phyloP scores from a whole-genome alignment of 2,113 vertebrate genomes.

The Vimba vimba region DNA sequence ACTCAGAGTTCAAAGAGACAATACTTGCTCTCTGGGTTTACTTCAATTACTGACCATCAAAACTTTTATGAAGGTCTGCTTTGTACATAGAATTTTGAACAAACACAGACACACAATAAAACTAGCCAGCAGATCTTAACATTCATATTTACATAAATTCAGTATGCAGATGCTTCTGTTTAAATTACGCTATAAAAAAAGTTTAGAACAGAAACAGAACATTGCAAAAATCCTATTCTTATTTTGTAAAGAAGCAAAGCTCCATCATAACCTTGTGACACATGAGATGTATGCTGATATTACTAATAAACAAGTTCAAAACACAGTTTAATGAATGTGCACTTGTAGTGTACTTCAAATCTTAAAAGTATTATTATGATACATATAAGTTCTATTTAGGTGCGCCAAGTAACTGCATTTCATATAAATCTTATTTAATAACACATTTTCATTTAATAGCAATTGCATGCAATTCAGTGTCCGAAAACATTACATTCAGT shows the following conservation, averaged over 20 bases:
- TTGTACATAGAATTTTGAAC: background rate
- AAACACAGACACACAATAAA: conserved; percentile 18
- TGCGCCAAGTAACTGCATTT: too few relatives aligned
- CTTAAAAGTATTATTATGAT: too few relatives aligned
- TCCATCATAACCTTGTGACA: too few relatives aligned
- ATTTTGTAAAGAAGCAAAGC: background rate
- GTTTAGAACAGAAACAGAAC: background rate
- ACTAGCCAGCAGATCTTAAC: background rate
- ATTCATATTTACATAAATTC: background rate
- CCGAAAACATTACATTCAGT: too few relatives aligned
- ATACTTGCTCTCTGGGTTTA: conserved; percentile 14
- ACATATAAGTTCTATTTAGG: too few relatives aligned
- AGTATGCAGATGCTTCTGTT: background rate
- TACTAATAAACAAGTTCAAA: too few relatives aligned
- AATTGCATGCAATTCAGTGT: too few relatives aligned
- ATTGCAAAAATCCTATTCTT: background rate
- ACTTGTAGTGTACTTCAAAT: too few relatives aligned
- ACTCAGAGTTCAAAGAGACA: conserved; percentile 34
- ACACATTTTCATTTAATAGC: too few relatives aligned
- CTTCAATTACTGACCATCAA: conserved; percentile 19
- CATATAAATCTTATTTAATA: too few relatives aligned
- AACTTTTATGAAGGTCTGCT: conserved; percentile 25
- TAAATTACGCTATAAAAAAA: background rate
- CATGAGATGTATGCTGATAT: too few relatives aligned
- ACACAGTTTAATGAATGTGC: too few relatives aligned